Conservation (phyloP, 2,797 vertebrate species). For the Dendrocincla tyrannina region DNA sequence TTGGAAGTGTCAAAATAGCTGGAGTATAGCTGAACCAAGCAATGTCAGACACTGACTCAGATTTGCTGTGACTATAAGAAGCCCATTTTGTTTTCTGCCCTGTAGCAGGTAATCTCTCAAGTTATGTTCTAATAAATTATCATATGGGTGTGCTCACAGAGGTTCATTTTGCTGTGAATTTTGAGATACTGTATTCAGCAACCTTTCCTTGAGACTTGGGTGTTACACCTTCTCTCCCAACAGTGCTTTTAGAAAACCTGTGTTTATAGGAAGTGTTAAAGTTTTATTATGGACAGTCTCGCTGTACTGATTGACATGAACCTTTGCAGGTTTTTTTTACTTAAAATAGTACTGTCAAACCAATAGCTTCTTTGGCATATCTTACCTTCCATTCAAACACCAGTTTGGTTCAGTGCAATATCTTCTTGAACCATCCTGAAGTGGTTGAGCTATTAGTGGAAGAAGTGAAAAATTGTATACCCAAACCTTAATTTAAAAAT, state of each 20-base stretch:
- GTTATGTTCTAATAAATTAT: not conserved
- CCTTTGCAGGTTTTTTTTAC: not conserved
- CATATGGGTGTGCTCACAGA: not conserved
- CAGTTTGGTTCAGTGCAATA: not conserved
- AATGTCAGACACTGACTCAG: not conserved
- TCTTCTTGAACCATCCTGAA: not conserved
- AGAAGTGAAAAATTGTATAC: not conserved
- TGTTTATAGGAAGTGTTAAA: not conserved
- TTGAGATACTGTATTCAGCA: not conserved
- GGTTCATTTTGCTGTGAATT: not conserved
- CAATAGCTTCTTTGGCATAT: not conserved
- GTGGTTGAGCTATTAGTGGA: not conserved
- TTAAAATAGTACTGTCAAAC: not conserved
- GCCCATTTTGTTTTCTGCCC: not conserved
- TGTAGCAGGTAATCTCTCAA: not conserved
- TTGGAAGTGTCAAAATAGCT: not conserved
- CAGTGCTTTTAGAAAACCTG: not conserved
- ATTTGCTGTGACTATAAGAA: not conserved
- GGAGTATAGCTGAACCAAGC: not conserved
- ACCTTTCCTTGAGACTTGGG: not conserved
- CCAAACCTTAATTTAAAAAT: not conserved
- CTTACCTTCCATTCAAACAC: not conserved
- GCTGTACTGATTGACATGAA: not conserved
- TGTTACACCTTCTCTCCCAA: not conserved
- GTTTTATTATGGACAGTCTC: not conserved